Base-by-base conservation (phyloP, 2,113 vertebrate species). In the Arizona elegans region DNA sequence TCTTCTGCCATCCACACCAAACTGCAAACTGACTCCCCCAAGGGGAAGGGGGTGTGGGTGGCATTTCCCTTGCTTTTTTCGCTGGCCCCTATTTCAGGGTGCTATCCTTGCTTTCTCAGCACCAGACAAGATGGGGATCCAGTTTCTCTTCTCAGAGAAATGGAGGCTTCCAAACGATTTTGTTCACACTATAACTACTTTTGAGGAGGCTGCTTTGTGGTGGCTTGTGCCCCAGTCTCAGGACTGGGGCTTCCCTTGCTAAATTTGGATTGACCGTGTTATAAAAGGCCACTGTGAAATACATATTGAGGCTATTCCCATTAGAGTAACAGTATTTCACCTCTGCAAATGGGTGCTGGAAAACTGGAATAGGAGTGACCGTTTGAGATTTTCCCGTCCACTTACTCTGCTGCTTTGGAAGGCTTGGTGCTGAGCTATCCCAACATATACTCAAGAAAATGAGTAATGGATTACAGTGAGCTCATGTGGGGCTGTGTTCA, bases 241-340 rank as follows among this genome's bases (percentile, higher is more conserved):
- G 55, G 86, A 92, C 90, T 86, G 33, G 92, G 19, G 17, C n/a
- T 90, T 38, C 17, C 11, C 91, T 94, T 90, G 89, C 15, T 95
- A 55, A 91, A 95, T 65, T 95, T 95, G 7, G 93, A 94, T 38
- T 94, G 92, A 62, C 95, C 90, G 88, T 91, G n/a, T 75, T 88
- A 13, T 24, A 47, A 55, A 43, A 4, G 58, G 58, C 12, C 33
- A 43, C 11, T 8, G 2, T 5, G 29, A 43, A 12, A 33, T 59
- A 54, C 43, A 24, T 19, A 3, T n/a, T 5, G 3, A 59, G 1
- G 29, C 47, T 56, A 21, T 95, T 43, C 43, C 92, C 19, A 2
- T 38, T n/a, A 38, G 11, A 50, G 17, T 50, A 43, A 58, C 19
- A 59, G 90, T 92, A 53, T 89, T 88, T 85, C 47, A 6, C 0